Evolutionary conservation across 2,888 invertebrate genomes (phyloP), one percentile per base, ranked within the genome.

Genomic region (Eurytoma adleriae): DNA sequence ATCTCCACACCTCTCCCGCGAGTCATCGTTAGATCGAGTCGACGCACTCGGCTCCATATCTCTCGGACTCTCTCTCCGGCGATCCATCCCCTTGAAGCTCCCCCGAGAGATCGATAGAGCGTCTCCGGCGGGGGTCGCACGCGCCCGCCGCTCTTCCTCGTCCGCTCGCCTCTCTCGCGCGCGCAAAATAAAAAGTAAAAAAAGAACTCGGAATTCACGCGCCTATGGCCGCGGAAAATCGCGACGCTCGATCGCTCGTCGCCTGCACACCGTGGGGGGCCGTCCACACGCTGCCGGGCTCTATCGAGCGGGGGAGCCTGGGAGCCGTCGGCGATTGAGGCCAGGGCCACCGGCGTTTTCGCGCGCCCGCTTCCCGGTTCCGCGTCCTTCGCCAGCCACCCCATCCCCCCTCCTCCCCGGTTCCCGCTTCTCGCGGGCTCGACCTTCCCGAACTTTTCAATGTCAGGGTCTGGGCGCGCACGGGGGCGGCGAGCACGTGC

Each of bases 391-490:
- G 64, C 40, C 18, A 20, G 30, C 30, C 27, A 14, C 30, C 27
- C 61, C 54, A 50, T 10, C 20, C 27, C 14, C 12, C 50, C 10
- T n/a, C 68, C 54, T 52, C 13, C 20, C 3, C 27, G n/a, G 13
- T n/a, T 56, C 18, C 10, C 14, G n/a, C 57, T 3, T n/a, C 48
- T 10, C 50, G 13, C 7, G 12, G 16, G 27, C 20, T n/a, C 62
- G 50, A 18, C n/a, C 66, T 18, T 3, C 48, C 50, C n/a, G 20
- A 10, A 40, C 40, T 70, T 74, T 66, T 70, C 79, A 79, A 75
- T 79, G 79, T 79, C 79, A 79, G 30, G 75, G 79, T 61, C 73
- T 18, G n/a, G n/a, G 54, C 40, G 54, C 40, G n/a, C 54, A 54
- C 52, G 16, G 16, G 57, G 20, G 57, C 57, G 14, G 64, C 50